Percentiles rank a stretch among this genome's conserved stretches.
phyloP scores from a whole-genome alignment of 2,888 invertebrate species.

The Yponomeuta cagnagella region DNA sequence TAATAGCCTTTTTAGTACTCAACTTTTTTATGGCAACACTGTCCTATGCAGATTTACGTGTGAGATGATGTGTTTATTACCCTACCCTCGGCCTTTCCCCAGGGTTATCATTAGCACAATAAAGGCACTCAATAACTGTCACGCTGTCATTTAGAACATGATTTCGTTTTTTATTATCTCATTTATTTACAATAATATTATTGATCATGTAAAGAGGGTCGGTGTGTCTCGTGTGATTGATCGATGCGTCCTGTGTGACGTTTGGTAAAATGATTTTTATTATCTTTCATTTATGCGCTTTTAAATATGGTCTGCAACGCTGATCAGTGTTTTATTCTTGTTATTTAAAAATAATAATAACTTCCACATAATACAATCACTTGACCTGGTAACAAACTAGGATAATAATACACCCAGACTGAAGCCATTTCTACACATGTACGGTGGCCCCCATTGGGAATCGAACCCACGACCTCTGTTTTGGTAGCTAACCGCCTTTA shows the following conservation, averaged over 20 bases:
- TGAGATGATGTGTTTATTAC: slow-evolving; percentile 29
- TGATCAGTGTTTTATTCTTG: too few relatives aligned
- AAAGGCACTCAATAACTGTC: slow-evolving; percentile 47
- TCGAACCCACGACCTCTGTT: too few relatives aligned
- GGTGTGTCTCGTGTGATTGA: slow-evolving; percentile 33
- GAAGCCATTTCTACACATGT: too few relatives aligned
- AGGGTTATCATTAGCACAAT: slow-evolving; percentile 32
- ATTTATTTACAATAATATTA: slow-evolving; percentile 25
- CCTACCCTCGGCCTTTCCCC: slow-evolving; percentile 17
- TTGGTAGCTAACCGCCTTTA: too few relatives aligned
- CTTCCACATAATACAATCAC: too few relatives aligned
- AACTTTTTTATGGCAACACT: slow-evolving; percentile 25
- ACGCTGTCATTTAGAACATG: slow-evolving; percentile 35
- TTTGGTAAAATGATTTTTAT: neutral
- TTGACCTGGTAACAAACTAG: too few relatives aligned
- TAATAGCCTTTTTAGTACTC: neutral
- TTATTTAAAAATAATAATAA: too few relatives aligned
- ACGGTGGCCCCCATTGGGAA: too few relatives aligned
- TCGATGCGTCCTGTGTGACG: slow-evolving; percentile 25
- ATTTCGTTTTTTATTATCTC: slow-evolving; percentile 26
- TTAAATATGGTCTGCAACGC: neutral
- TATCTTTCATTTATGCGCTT: neutral
- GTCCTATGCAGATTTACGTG: slow-evolving; percentile 25
- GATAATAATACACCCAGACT: too few relatives aligned
- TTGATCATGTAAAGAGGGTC: slow-evolving; percentile 12